Base-by-base conservation (phyloP, 2,888 invertebrate species). In the Drepanosiphum platanoidis region DNA sequence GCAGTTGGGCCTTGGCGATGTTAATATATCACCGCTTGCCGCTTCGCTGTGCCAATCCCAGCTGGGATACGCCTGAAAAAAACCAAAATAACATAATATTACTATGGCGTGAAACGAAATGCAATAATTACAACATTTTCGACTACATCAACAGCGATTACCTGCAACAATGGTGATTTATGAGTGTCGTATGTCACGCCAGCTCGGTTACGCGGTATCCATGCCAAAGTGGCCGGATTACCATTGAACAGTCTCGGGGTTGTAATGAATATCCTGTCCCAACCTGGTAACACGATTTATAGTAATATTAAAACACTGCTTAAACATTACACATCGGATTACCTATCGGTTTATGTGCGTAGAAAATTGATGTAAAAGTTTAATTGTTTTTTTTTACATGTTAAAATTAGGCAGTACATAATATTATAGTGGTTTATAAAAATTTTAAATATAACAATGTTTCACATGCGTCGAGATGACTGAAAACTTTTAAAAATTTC, bases 191-290 rank as follows among this genome's bases (percentile, higher is more conserved):
- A 84, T 0, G 86, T 86, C 27, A 82, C 81, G 8, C 87, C 87
- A 13, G 93, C 92, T 58, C 92, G 89, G 86, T 92, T 92, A 75
- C 94, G 91, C 0, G 95, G 92, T 11, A 96, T 92, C 90, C 92
- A 92, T 22, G 92, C 93, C 9, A 96, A 88, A 0, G 95, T 94
- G 0, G 95, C 94, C 0, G 96, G 93, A 0, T 95, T 93, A 7
- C 96, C 96, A 0, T 92, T 92, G 86, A 94, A 91, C 42, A 95
- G 90, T 86, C 96, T 91, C 0, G 96, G 96, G 18, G 93, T 93
- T 0, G 94, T 93, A n/a, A 96, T 87, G 89, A 95, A 95, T 39
- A 96, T 90, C 87, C 93, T 91, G 88, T 95, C 93, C 90, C 92
- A 92, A 3, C 83, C 83, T 84, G 64, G 22, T 7, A 15, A 82